A percentile compares a stretch with the other conserved stretches of the same genome.
These are phyloP conservation scores for Netelia fuscicornis DNA, from an alignment of 2,888 invertebrate species.

Conservation along the genomic window DNA sequence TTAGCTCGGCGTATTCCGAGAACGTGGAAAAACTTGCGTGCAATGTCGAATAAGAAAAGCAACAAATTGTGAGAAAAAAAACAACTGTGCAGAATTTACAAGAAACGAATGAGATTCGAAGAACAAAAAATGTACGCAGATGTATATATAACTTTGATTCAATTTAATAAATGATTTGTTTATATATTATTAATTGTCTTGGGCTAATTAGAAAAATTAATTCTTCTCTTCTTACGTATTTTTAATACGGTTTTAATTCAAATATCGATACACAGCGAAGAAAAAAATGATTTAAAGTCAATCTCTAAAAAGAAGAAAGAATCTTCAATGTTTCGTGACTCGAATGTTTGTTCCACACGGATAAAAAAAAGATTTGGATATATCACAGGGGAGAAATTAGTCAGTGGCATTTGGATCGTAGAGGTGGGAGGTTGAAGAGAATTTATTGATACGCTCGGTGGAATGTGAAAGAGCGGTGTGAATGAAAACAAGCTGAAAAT, in stretches of 20 bases:
- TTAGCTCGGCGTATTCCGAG: too few relatives aligned
- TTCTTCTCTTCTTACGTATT: too few relatives aligned
- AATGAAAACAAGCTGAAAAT: constrained; percentile 33
- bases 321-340: not conserved
- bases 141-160: too few relatives aligned
- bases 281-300: not conserved
- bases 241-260: not conserved
- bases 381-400: constrained; percentile 10
- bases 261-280: not conserved
- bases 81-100: too few relatives aligned
- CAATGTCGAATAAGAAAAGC: too few relatives aligned
- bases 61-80: too few relatives aligned
- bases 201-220: too few relatives aligned
- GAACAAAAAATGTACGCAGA: too few relatives aligned
- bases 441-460: constrained; percentile 39
- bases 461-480: constrained; percentile 27
- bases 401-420: not conserved
- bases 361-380: not conserved
- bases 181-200: too few relatives aligned
- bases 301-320: not conserved
- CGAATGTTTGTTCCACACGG: not conserved
- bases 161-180: too few relatives aligned
- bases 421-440: not conserved
- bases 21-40: too few relatives aligned
- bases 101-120: too few relatives aligned